Conservation (phyloP, 2,113 vertebrate species). For the Strix aluco region DNA sequence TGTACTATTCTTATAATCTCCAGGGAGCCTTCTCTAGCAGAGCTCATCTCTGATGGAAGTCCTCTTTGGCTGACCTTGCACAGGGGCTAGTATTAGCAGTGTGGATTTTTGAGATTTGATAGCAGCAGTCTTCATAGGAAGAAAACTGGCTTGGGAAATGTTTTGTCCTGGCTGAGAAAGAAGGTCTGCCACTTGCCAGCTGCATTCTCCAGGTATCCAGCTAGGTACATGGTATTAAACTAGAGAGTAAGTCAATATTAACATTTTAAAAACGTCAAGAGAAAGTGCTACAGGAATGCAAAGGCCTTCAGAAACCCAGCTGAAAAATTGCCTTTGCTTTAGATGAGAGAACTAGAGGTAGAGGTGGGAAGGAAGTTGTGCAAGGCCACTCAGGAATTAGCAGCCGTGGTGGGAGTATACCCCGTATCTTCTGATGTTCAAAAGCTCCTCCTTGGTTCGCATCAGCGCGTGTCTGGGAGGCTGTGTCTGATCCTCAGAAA, state of each 20-base stretch:
- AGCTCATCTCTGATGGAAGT: slow-evolving; percentile 31
- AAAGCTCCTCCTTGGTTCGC: background rate
- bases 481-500: background rate
- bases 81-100: background rate
- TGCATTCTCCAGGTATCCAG: background rate
- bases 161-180: background rate
- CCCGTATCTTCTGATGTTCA: background rate
- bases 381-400: background rate
- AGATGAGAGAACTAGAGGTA: background rate
- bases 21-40: slow-evolving; percentile 26
- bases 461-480: background rate
- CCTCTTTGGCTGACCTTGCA: slow-evolving; percentile 39
- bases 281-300: background rate
- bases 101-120: slow-evolving; percentile 1
- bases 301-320: background rate
- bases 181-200: background rate
- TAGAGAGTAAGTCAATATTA: background rate
- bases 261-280: background rate
- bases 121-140: background rate
- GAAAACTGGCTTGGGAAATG: background rate
- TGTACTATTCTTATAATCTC: slow-evolving; percentile 21
- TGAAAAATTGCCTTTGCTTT: background rate
- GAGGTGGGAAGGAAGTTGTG: background rate
- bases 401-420: background rate
- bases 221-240: background rate